Percentiles rank a stretch among this genome's conserved stretches.
phyloP scores from a whole-genome alignment of 2,113 vertebrate species.

The Chaetorhynchus papuensis region DNA sequence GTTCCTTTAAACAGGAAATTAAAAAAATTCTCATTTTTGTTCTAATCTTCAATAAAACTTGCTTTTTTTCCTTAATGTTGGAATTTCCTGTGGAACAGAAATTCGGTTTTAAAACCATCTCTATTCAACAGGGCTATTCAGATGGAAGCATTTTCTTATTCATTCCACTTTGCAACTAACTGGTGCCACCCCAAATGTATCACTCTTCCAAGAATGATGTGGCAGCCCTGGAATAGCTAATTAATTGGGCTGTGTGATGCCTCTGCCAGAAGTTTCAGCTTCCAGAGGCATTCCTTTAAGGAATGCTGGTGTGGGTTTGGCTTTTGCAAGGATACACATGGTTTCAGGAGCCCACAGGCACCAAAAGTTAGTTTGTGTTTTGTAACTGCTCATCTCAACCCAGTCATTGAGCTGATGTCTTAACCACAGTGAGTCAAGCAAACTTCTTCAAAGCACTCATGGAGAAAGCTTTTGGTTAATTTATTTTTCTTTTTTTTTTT shows the following conservation, averaged over 20 bases:
- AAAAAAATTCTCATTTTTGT: neutral
- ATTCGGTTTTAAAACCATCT: neutral
- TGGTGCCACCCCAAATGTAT: conserved; percentile 33
- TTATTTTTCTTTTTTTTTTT: neutral
- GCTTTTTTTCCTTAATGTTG: neutral
- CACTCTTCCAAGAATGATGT: conserved; percentile 59
- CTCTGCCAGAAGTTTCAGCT: conserved; percentile 50
- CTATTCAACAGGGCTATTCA: conserved; percentile 42
- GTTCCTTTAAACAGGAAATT: neutral
- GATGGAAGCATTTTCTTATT: conserved; percentile 49
- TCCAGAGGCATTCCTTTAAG: conserved; percentile 62
- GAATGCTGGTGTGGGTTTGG: conserved; percentile 53
- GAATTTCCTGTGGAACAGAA: conserved; percentile 50
- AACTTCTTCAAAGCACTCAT: conserved; percentile 37
- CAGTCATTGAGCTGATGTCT: conserved; percentile 20
- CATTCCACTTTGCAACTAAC: conserved; percentile 46
- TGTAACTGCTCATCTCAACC: conserved; percentile 52
- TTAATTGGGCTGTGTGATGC: conserved; percentile 39
- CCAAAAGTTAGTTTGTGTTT: conserved; percentile 48
- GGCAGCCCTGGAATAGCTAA: conserved; percentile 53
- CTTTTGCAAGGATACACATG: conserved; percentile 42
- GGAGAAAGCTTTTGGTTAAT: conserved; percentile 32
- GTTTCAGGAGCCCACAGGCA: conserved; percentile 60
- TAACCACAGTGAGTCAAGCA: conserved; percentile 43
- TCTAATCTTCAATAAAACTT: neutral